These are phyloP conservation scores for Mobula birostris DNA, from an alignment of 2,113 vertebrate species.

Conservation along the genomic window DNA sequence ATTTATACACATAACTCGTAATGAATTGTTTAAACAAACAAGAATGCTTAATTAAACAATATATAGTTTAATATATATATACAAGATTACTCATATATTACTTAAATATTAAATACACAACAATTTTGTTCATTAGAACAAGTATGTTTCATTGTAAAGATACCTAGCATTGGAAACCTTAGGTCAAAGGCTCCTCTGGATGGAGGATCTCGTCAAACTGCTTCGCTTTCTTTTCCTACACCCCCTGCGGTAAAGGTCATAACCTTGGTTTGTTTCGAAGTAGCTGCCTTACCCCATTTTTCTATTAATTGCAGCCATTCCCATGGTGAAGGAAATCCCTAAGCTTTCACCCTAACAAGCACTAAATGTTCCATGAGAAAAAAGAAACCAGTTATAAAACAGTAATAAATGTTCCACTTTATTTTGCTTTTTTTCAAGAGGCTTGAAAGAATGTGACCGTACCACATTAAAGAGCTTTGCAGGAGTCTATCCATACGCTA, in stretches of 20 bases:
- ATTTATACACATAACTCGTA: too few relatives aligned
- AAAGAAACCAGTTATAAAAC: slow-evolving; percentile 54
- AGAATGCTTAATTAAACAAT: too few relatives aligned
- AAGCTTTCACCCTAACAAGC: slow-evolving; percentile 64
- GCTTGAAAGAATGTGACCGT: slow-evolving; percentile 66
- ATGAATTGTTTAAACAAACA: too few relatives aligned
- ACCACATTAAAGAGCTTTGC: slow-evolving; percentile 67
- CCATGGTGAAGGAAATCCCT: slow-evolving; percentile 76
- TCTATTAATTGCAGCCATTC: slow-evolving; percentile 60
- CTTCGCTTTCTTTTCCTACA: slow-evolving; percentile 60
- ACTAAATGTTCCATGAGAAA: slow-evolving; percentile 50
- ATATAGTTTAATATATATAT: too few relatives aligned
- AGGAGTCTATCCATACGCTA: slow-evolving; percentile 66
- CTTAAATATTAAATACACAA: too few relatives aligned
- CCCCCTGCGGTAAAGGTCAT: slow-evolving; percentile 58
- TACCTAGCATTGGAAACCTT: slow-evolving; percentile 46
- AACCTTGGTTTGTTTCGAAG: slow-evolving; percentile 56
- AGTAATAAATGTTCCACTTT: slow-evolving; percentile 81
- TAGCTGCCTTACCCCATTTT: slow-evolving; percentile 53
- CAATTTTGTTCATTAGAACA: neutral
- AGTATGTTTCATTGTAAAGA: neutral
- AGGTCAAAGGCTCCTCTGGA: slow-evolving; percentile 68
- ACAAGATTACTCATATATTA: too few relatives aligned
- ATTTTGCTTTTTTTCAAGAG: slow-evolving; percentile 72
- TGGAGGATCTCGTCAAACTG: slow-evolving; percentile 52